phyloP scores from a whole-genome alignment of 1,140 invertebrate genomes.

The Anadara kagoshimensis region DNA sequence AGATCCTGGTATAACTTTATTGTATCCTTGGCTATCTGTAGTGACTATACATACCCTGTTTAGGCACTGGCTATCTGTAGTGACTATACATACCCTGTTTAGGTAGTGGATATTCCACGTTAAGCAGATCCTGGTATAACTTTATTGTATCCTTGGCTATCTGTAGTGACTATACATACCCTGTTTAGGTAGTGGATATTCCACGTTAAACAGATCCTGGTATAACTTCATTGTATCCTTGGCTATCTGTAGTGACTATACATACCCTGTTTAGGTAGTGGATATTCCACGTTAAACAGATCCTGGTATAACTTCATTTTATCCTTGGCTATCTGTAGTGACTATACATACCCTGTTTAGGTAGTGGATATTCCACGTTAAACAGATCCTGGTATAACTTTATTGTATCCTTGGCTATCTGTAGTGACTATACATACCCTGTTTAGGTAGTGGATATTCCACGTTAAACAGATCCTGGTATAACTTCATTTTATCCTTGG shows the following conservation, averaged over 20 bases:
- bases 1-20: background rate
- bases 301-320: background rate
- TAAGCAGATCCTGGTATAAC: background rate
- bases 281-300: background rate
- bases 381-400: conserved; percentile 72
- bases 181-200: background rate
- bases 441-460: background rate
- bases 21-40: background rate
- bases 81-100: no score
- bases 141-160: background rate
- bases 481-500: background rate
- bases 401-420: conserved; percentile 54
- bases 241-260: background rate
- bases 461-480: background rate
- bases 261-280: conserved; percentile 42
- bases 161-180: no score
- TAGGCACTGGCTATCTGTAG: background rate
- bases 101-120: background rate
- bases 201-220: background rate
- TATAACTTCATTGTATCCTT: background rate
- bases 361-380: conserved; percentile 61
- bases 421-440: conserved; percentile 50
- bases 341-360: conserved; percentile 57
- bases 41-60: no score
- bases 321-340: background rate